Conservation (phyloP, 2,888 invertebrate genomes). For the Netelia fuscicornis region DNA sequence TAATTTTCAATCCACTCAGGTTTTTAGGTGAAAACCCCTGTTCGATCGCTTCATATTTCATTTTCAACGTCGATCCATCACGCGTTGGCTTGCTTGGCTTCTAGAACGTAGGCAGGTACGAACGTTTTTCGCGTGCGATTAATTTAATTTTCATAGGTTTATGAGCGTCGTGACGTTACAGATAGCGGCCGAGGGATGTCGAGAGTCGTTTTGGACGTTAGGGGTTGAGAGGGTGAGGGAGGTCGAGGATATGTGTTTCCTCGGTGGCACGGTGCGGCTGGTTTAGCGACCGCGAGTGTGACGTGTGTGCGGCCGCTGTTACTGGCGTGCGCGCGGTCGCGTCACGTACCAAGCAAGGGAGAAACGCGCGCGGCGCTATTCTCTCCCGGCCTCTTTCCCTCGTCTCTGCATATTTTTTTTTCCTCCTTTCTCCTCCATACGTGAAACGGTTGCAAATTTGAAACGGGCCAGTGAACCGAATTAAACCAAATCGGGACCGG, state of each 20-base stretch:
- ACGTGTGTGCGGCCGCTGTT: constrained; percentile 53
- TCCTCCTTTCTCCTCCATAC: constrained; percentile 21
- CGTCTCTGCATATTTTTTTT: constrained; percentile 23
- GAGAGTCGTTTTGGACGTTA: too few relatives aligned
- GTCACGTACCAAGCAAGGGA: constrained; percentile 49
- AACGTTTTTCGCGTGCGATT: constrained; percentile 33
- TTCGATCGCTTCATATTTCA: neutral
- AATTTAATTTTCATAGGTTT: constrained; percentile 60
- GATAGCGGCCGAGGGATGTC: neutral
- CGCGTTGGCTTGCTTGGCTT: neutral
- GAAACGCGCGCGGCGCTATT: constrained; percentile 2
- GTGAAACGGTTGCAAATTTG: constrained; percentile 67
- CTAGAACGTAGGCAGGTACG: neutral
- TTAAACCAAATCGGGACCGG: constrained; percentile 61
- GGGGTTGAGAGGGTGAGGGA: neutral
- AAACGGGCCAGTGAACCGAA: constrained; percentile 69
- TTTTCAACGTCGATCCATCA: neutral
- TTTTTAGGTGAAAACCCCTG: too few relatives aligned
- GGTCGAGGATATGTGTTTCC: neutral
- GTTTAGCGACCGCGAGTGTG: constrained; percentile 63
- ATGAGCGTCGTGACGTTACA: constrained; percentile 53
- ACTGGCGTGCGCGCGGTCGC: constrained; percentile 48
- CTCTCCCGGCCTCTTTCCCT: constrained; percentile 26
- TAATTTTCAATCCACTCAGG: too few relatives aligned
- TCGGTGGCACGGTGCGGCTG: constrained; percentile 25